Base-by-base conservation (phyloP, 2,113 vertebrate species). In the Athene noctua region DNA sequence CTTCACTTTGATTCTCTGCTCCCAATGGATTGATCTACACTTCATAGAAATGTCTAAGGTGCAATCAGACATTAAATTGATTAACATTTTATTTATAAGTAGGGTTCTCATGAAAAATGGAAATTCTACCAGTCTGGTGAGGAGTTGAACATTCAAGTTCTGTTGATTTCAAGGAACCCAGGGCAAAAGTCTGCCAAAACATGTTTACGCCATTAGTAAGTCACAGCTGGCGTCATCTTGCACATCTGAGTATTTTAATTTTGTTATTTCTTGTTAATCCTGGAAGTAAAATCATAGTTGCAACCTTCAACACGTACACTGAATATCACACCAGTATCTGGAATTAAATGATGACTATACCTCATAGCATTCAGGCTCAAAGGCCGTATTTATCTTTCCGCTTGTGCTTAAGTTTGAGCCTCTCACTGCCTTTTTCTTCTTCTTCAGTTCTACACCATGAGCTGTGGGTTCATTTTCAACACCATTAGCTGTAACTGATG, bases 351-450 rank as follows among this genome's bases (percentile, higher is more conserved):
- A 85, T 26, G 46, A 49, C 83, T 96, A 88, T 36, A 78, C 1
- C 10, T 97, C 97, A 91, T 38, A 96, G 82, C 59, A 74, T 46
- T 98, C 98, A 3, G 97, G 91, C 74, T 98, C 97, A 90, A 99
- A 99, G 89, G 96, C 97, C 89, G 25, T 79, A 92, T 98, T 98
- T 72, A 97, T 91, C 89, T 96, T 97, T 57, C 97, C 98, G 34
- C 90, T 97, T 94, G 97, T 58, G 98, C 95, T 82, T 67, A 71
- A 70, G 59, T 98, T 98, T 89, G 98, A 97, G 78, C 80, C 80
- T 82, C 52, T 47, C 1, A 1, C 82, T 96, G 88, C 86, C 94
- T 96, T 97, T 89, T 96, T 97, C 87, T 92, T 97, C 96, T 97
- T 96, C 97, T 95, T 98, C 94, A 92, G 80, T 98, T 96, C 86